Evolutionary conservation across 2,113 vertebrate species (phyloP).

Genomic region (Panurus biarmicus): DNA sequence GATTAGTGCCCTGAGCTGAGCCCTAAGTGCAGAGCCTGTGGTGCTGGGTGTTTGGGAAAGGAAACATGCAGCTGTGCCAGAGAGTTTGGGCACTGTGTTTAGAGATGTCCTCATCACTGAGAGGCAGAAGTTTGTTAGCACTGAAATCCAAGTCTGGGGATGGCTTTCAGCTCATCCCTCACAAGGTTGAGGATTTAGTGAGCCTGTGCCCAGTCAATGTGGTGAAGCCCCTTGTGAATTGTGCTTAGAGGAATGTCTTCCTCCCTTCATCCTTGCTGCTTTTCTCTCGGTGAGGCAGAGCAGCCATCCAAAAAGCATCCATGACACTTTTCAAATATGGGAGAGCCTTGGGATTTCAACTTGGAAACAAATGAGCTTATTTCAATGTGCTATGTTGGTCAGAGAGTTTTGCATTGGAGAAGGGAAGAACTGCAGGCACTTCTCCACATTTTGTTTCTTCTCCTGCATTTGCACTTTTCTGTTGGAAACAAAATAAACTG

Average conservation of each 20-base stretch:
- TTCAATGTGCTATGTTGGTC: neutral
- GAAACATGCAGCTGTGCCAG: fast-evolving
- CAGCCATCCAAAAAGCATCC: slow-evolving; percentile 26
- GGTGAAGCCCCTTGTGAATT: neutral
- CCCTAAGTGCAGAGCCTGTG: fast-evolving
- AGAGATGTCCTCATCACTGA: neutral
- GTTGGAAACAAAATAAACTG: neutral
- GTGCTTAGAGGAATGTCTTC: neutral
- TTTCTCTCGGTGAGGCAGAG: neutral
- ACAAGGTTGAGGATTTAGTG: neutral
- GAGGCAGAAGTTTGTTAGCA: neutral
- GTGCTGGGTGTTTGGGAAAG: neutral
- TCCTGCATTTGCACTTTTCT: neutral
- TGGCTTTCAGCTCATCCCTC: neutral
- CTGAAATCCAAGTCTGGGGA: neutral
- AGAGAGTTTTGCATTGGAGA: neutral
- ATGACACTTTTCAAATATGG: neutral
- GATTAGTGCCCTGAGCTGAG: neutral
- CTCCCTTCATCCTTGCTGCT: neutral
- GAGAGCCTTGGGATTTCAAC: slow-evolving; percentile 28
- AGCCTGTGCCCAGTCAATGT: neutral
- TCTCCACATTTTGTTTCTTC: neutral
- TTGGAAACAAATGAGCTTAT: slow-evolving; percentile 43
- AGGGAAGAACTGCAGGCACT: neutral
- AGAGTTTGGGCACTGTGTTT: neutral